Percentiles rank a stretch among this genome's conserved stretches.
Evolutionary conservation across 2,888 invertebrate genomes (phyloP).

Genomic region (Drosophila niveifrons): DNA sequence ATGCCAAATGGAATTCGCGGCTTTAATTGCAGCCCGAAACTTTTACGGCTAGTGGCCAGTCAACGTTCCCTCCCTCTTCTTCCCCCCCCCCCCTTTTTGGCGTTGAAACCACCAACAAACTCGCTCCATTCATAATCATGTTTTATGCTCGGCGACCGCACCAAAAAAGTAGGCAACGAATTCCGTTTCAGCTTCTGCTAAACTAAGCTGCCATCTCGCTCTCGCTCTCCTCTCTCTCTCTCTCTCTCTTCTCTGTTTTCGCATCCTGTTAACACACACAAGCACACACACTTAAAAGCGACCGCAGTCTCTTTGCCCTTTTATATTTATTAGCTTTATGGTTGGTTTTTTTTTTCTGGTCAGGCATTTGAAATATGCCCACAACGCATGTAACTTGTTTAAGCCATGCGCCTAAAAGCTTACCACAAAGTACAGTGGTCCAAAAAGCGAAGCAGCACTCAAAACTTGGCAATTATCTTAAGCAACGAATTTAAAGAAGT

Average conservation of each 20-base stretch:
- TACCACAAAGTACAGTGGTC: constrained; percentile 39
- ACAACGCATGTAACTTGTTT: constrained; percentile 41
- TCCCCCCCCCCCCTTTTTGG: background rate
- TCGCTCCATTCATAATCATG: constrained; percentile 56
- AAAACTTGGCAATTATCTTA: background rate
- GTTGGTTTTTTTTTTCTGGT: constrained; percentile 17
- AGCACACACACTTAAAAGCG: constrained; percentile 24
- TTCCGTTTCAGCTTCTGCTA: constrained; percentile 24
- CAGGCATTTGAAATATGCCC: constrained; percentile 50
- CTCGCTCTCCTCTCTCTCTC: background rate
- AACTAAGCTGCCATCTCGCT: constrained; percentile 7
- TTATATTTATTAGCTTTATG: constrained; percentile 52
- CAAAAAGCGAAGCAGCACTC: background rate
- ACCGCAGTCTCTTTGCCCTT: constrained; percentile 27
- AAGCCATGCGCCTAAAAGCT: constrained; percentile 44
- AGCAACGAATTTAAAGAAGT: too few relatives aligned
- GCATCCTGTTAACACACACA: constrained; percentile 19
- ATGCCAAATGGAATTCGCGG: constrained; percentile 33
- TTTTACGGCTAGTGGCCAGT: constrained; percentile 5
- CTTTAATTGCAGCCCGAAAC: constrained; percentile 55
- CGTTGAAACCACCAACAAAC: background rate
- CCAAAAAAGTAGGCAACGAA: constrained; percentile 50
- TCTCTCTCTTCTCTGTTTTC: background rate
- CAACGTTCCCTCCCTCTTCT: background rate
- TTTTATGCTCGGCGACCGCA: constrained; percentile 56